A percentile compares a stretch with the other conserved stretches of the same genome.
Conservation (phyloP, 2,888 invertebrate genomes). For the Pterostichus niger region DNA sequence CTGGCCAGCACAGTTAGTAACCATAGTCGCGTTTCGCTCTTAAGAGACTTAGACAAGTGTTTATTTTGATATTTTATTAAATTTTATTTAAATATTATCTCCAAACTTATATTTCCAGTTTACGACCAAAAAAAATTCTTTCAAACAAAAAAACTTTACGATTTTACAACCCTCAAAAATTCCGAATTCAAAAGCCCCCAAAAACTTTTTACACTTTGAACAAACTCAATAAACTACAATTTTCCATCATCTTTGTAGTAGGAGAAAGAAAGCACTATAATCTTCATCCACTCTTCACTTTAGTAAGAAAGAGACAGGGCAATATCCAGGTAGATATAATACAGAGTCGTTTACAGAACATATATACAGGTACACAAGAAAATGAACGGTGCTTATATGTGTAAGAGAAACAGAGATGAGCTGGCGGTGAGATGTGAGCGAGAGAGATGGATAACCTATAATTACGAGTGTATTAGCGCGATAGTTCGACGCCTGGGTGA, state of each 20-base stretch:
- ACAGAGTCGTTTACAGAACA: background rate
- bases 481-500: conserved; percentile 46
- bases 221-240: conserved; percentile 20
- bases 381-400: background rate
- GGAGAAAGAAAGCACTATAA: background rate
- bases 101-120: too few relatives aligned
- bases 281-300: too few relatives aligned
- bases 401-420: conserved; percentile 39
- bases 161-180: background rate
- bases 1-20: too few relatives aligned
- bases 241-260: background rate
- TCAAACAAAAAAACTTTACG: background rate
- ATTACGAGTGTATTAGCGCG: conserved; percentile 64
- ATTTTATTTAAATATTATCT: too few relatives aligned
- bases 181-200: background rate
- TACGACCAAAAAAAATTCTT: too few relatives aligned
- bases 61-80: too few relatives aligned
- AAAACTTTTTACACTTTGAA: background rate
- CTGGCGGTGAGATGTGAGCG: background rate
- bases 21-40: too few relatives aligned
- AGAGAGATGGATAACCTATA: conserved; percentile 54
- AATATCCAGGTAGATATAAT: conserved; percentile 21
- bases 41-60: too few relatives aligned
- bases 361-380: conserved; percentile 29
- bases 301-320: background rate